Evolutionary conservation across 53 echinoderm and acorn worm genomes (phyloP), one percentile per base, ranked within the genome.

Genomic region (Holothuria scabra): DNA sequence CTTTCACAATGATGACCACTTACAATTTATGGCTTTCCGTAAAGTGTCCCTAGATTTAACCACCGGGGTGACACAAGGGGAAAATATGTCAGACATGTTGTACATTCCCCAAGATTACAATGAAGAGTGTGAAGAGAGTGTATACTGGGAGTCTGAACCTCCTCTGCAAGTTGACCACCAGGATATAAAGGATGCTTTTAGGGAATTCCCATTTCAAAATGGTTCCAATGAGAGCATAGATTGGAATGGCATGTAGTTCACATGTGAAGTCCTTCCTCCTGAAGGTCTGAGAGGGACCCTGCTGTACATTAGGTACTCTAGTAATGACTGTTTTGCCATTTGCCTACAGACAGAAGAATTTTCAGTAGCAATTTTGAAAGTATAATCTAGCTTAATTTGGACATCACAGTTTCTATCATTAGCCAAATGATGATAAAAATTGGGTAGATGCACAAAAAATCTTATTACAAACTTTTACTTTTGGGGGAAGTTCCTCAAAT

Each of bases 11-110:
- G 93, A 97, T 74, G 90, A 86, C 11, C 97, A 97, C 84, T 76
- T 97, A n/a, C 97, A 97, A 55, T 97, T 88, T 89, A 94, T 97
- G 94, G 97, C 94, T 60, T 97, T 97, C 70, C 86, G 97, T 28
- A 97, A 97, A 65, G 90, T 90, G 11, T 86, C 85, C n/a, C 83
- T 49, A 13, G 94, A 94, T 49, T 83, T 85, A 0, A 70, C 75
- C 2, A 65, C 35, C 11, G 86, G 65, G n/a, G 35, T 86, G 55
- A 72, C 66, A 9, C 60, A 57, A 20, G 84, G 79, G 26, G 97
- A 92, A 1, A 87, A 79, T 0, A 88, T 90, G 31, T 94, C 97
- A 1, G 97, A 97, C 59, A 85, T 94, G 92, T 80, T 97, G 60
- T 97, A 92, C 81, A 97, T 97, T 38, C 97, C 97, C 19, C 97